Evolutionary conservation across 2,888 invertebrate species (phyloP).

Genomic region (Poecilus cupreus): DNA sequence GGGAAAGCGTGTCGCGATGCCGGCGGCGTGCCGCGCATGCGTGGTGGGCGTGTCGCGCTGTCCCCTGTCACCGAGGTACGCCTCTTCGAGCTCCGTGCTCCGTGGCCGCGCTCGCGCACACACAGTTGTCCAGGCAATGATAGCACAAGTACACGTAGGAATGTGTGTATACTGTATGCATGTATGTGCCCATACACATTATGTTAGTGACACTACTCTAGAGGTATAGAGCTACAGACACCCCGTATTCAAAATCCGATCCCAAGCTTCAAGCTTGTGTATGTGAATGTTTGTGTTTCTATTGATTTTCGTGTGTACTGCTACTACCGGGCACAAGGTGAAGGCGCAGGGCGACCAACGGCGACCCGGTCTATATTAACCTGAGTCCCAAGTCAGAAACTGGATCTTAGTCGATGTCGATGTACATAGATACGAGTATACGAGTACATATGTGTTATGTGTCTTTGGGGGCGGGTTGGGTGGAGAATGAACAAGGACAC

Average conservation of each 20-base stretch:
- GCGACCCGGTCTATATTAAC: slow-evolving; percentile 29
- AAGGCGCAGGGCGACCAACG: neutral
- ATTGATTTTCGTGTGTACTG: slow-evolving; percentile 52
- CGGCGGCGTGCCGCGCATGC: slow-evolving; percentile 49
- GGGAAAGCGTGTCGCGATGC: slow-evolving; percentile 45
- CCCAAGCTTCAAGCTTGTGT: neutral
- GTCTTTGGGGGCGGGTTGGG: neutral
- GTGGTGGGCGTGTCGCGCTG: slow-evolving; percentile 58
- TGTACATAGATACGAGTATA: neutral
- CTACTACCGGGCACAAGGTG: neutral
- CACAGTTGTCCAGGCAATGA: neutral
- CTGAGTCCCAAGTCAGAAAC: neutral
- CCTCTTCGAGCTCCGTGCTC: slow-evolving; percentile 8
- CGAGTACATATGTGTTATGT: no score
- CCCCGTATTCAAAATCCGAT: no score
- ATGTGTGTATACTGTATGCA: no score
- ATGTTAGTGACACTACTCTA: no score
- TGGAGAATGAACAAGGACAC: neutral
- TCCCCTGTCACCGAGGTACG: slow-evolving; percentile 57
- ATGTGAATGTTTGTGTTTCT: slow-evolving; percentile 41
- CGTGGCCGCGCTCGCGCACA: neutral
- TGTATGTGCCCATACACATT: no score
- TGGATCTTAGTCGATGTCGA: neutral
- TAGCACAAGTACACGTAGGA: no score
- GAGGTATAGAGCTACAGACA: no score